Evolutionary conservation across 2,113 vertebrate genomes (phyloP).

Genomic region (Lasiurus borealis): DNA sequence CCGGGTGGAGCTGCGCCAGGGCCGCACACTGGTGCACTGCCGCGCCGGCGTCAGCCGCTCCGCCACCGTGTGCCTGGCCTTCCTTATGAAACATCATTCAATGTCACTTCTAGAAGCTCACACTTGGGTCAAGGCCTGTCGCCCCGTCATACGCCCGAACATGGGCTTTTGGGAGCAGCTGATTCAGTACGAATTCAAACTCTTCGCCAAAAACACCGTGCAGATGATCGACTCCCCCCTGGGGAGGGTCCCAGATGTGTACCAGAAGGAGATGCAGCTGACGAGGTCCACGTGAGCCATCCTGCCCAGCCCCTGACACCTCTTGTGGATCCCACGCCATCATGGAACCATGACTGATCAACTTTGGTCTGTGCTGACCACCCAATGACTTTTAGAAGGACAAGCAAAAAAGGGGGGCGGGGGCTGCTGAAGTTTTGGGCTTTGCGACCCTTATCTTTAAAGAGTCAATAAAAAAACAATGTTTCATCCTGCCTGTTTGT

Average conservation of each 20-base stretch:
- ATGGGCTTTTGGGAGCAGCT: constrained; percentile 90
- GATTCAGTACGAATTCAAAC: constrained; percentile 86
- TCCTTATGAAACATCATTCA: constrained; percentile 87
- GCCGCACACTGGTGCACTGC: constrained; percentile 87
- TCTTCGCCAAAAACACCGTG: constrained; percentile 87
- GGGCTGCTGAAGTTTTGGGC: not conserved
- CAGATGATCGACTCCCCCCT: constrained; percentile 67
- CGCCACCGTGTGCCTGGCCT: constrained; percentile 85
- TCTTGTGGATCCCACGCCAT: not conserved
- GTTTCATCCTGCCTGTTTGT: not conserved
- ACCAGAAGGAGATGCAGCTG: constrained; percentile 39
- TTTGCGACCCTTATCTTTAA: constrained; percentile 5
- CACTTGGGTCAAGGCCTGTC: constrained; percentile 83
- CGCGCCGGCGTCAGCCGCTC: constrained; percentile 86
- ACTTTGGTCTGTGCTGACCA: not conserved
- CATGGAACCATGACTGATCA: not conserved
- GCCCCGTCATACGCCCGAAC: constrained; percentile 85
- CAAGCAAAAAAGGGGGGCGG: not conserved
- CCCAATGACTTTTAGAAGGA: not conserved
- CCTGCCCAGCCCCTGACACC: not conserved
- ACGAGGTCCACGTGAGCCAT: constrained; percentile 38
- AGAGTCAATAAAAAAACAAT: not conserved
- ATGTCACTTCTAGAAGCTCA: constrained; percentile 85
- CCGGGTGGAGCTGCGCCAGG: constrained; percentile 58
- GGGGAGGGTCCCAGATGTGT: constrained; percentile 59